Base-by-base conservation (phyloP, 2,113 vertebrate species). In the Hystrix brachyura region DNA sequence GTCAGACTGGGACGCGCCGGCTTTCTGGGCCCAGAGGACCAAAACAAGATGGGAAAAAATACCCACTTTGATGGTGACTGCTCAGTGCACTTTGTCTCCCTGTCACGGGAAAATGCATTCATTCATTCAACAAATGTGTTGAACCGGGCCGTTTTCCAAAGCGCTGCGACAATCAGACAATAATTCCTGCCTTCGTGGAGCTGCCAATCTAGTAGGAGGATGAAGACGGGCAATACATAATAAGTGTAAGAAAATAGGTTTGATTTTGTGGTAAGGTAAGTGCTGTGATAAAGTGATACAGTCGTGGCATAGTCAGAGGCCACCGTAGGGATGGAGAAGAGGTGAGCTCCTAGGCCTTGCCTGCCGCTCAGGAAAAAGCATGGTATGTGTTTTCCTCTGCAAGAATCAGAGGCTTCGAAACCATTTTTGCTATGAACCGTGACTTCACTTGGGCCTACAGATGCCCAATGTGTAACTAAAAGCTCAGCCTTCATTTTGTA, bases 141-240 rank as follows among this genome's bases (percentile, higher is more conserved):
- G 59, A 93, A 34, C 14, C 51, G 60, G 81, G 10, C 57, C 6
- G 27, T 3, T 0, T 38, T 29, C 59, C 60, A 76, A 69, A 27
- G 12, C 7, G 21, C 11, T 19, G 46, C 51, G 18, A 5, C 3
- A 6, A 13, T 65, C 72, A 78, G 53, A 53, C 46, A 43, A 18
- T 60, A 32, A n/a, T n/a, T 19, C 6, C 32, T 57, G 12, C 13
- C 11, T 51, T 34, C 7, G 0, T 1, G 17, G 48, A 78, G 18
- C 83, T 76, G 57, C 64, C 17, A 18, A 25, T 78, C 25, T 15
- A 14, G 5, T 8, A 9, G 27, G 74, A 6, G 3, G 12, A 18
- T 11, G 27, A 38, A 87, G 25, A 17, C 0, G 13, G 13, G 5
- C 51, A 55, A 32, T 83, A 23, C 67, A 13, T 0, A 55, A 69